phyloP scores from a whole-genome alignment of 2,888 invertebrate species.

The Drosophila paramelanica region DNA sequence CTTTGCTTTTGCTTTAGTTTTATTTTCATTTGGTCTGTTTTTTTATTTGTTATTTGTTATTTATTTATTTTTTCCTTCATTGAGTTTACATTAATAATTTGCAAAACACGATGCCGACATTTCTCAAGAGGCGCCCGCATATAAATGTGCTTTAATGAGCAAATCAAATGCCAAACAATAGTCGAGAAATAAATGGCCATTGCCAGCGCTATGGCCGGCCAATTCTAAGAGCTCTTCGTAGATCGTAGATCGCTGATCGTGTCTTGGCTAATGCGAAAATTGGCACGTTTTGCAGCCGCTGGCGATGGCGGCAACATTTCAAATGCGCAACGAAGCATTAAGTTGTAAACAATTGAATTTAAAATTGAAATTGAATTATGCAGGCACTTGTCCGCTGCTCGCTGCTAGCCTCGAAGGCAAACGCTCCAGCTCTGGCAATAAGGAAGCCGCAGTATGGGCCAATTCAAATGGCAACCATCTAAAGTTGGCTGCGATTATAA shows the following conservation, averaged over 20 bases:
- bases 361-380: constrained; percentile 34
- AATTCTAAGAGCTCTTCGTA: constrained; percentile 42
- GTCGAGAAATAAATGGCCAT: constrained; percentile 27
- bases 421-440: constrained; percentile 30
- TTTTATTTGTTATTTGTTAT: too few species aligned
- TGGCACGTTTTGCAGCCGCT: constrained; percentile 53
- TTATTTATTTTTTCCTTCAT: constrained; percentile 1
- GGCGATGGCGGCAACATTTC: constrained; percentile 35
- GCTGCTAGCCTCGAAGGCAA: constrained; percentile 7
- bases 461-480: constrained; percentile 41
- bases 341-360: constrained; percentile 62
- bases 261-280: constrained; percentile 42
- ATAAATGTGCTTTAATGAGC: constrained; percentile 62
- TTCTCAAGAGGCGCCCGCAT: constrained; percentile 61
- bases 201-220: constrained; percentile 18
- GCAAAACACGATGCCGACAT: constrained; percentile 55
- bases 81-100: constrained; percentile 48
- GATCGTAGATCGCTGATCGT: constrained; percentile 33
- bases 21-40: constrained; percentile 6
- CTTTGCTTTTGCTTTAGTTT: constrained; percentile 15
- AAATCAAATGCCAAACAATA: constrained; percentile 54
- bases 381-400: constrained; percentile 4
- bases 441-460: constrained; percentile 56
- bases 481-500: constrained; percentile 15
- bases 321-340: constrained; percentile 63